phyloP scores from a whole-genome alignment of 2,888 invertebrate genomes.

The Amiota communis region DNA sequence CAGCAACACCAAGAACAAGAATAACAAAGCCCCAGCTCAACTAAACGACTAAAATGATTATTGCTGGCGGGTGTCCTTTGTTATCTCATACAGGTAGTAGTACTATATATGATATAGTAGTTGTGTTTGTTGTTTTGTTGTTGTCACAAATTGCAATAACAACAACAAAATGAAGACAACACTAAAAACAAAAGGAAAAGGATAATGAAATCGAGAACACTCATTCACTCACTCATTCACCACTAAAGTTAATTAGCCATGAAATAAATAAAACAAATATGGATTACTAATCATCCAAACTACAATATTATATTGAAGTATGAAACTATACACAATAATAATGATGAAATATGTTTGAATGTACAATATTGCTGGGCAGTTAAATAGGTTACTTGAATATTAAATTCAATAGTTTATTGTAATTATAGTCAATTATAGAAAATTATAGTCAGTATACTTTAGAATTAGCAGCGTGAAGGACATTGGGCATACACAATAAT shows the following conservation, averaged over 20 bases:
- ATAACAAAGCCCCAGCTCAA: constrained; percentile 32
- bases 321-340: not conserved
- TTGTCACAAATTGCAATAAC: too few relatives aligned
- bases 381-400: too few relatives aligned
- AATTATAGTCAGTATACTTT: too few relatives aligned
- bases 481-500: too few relatives aligned
- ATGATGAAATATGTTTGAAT: not conserved
- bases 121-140: too few relatives aligned
- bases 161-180: not conserved
- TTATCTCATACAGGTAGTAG: constrained; percentile 12
- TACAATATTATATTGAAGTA: too few relatives aligned
- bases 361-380: constrained; percentile 1
- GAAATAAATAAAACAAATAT: constrained; percentile 32
- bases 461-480: too few relatives aligned
- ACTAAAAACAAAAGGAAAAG: not conserved
- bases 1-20: constrained; percentile 33
- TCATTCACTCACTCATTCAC: not conserved
- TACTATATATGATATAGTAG: not conserved
- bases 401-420: too few relatives aligned
- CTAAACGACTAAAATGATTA: constrained; percentile 59
- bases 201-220: not conserved
- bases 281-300: too few relatives aligned
- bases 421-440: too few relatives aligned
- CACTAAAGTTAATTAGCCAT: constrained; percentile 51
- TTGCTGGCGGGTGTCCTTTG: constrained; percentile 24